Evolutionary conservation across 2,113 vertebrate species (phyloP).

Genomic region (Takifugu flavidus): DNA sequence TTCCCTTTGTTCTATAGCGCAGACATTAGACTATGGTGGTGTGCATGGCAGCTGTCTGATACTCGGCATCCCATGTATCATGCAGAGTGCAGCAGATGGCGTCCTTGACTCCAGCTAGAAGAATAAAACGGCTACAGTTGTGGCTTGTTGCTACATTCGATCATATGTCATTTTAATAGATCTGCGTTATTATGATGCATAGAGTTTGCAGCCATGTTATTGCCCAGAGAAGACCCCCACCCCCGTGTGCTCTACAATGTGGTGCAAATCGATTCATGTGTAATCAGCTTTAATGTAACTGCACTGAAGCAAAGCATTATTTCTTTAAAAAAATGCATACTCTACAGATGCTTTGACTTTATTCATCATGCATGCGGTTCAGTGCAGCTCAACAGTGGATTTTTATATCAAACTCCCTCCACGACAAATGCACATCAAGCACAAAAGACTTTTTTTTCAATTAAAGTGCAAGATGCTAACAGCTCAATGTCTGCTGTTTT

Average conservation of each 20-base stretch:
- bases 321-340: neutral
- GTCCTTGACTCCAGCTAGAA: conserved; percentile 63
- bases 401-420: neutral
- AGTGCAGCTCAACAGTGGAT: too few species aligned
- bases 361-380: too few species aligned
- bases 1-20: too few species aligned
- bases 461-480: neutral
- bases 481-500: too few species aligned
- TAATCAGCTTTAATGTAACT: too few species aligned
- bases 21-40: too few species aligned
- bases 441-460: neutral
- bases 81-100: conserved; percentile 53
- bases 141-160: conserved; percentile 30
- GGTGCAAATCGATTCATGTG: too few species aligned
- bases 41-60: conserved; percentile 20
- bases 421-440: neutral
- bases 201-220: neutral
- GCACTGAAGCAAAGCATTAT: neutral
- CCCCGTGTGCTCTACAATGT: too few species aligned
- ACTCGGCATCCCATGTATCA: conserved; percentile 54
- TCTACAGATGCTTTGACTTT: neutral
- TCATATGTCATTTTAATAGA: conserved; percentile 18
- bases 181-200: conserved; percentile 10
- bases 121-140: neutral
- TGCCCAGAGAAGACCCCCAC: neutral